Percentiles rank a stretch among this genome's conserved stretches.
phyloP scores from a whole-genome alignment of 2,888 invertebrate species.

The Nymphalis urticae region DNA sequence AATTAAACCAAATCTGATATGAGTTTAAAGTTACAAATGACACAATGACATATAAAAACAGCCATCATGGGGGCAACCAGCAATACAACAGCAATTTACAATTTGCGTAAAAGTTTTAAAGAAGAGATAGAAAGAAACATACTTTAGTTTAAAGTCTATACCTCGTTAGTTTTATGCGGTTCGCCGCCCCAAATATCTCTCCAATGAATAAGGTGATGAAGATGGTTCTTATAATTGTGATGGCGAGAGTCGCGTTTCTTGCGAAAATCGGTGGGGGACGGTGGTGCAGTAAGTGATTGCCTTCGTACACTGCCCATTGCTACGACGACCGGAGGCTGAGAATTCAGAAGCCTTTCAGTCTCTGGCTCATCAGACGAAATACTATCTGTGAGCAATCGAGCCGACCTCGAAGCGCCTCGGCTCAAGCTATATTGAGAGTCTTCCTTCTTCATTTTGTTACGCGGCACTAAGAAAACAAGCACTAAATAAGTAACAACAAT shows the following conservation, averaged over 20 bases:
- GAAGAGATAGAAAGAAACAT: background rate
- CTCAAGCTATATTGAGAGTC: slow-evolving; percentile 59
- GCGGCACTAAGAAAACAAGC: slow-evolving; percentile 48
- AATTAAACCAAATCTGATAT: background rate
- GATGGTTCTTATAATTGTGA: slow-evolving; percentile 74
- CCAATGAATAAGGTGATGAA: slow-evolving; percentile 76
- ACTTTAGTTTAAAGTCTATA: slow-evolving; percentile 45
- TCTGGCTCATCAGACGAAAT: slow-evolving; percentile 75
- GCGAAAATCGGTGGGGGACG: slow-evolving; percentile 74
- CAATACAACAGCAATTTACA: background rate
- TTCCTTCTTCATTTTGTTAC: slow-evolving; percentile 61
- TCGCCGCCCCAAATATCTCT: slow-evolving; percentile 77
- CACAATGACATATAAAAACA: background rate
- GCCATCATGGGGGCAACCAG: background rate
- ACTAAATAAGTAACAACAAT: slow-evolving; percentile 39
- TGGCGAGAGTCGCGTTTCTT: slow-evolving; percentile 69
- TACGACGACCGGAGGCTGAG: slow-evolving; percentile 58
- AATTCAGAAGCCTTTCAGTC: slow-evolving; percentile 65
- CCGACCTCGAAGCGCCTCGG: slow-evolving; percentile 57
- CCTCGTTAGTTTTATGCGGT: slow-evolving; percentile 72
- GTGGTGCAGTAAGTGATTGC: slow-evolving; percentile 74
- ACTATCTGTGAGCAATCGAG: slow-evolving; percentile 68
- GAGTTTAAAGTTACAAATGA: background rate
- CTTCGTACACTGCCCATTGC: slow-evolving; percentile 59
- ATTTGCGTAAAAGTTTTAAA: background rate